Percentiles rank a stretch among this genome's conserved stretches.
phyloP scores from a whole-genome alignment of 2,113 vertebrate species.

The Phoxinus phoxinus region DNA sequence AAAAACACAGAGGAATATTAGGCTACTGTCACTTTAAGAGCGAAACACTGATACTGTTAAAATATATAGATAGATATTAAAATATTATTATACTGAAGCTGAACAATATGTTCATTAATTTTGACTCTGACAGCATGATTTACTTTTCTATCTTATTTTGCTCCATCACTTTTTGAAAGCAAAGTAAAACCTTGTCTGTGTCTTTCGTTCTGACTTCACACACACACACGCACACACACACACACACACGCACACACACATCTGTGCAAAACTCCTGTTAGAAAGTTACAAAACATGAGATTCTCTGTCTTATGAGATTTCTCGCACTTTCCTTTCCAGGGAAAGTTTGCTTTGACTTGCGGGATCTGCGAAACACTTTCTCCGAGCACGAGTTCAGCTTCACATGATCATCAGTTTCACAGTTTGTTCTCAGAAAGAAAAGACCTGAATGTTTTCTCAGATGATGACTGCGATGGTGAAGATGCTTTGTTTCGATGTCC shows the following conservation, averaged over 20 bases:
- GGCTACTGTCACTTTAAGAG: no score
- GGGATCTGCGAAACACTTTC: slow-evolving; percentile 21
- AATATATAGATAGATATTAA: no score
- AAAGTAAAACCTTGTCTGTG: neutral
- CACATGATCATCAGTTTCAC: neutral
- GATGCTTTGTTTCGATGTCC: no score
- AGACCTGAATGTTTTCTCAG: neutral
- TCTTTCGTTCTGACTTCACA: neutral
- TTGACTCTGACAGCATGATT: neutral
- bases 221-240: neutral
- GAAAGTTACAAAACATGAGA: slow-evolving; percentile 48
- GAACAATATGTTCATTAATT: neutral
- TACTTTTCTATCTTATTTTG: neutral
- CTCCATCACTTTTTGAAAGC: neutral
- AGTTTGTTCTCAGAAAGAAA: neutral
- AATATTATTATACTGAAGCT: no score
- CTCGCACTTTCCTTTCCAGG: slow-evolving; percentile 57
- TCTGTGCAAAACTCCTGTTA: neutral
- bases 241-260: neutral
- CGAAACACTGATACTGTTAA: no score
- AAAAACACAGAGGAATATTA: no score
- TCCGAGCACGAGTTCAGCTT: neutral
- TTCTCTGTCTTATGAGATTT: slow-evolving; percentile 57
- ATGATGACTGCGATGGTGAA: neutral
- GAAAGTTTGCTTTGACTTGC: slow-evolving; percentile 54